Evolutionary conservation across 2,113 vertebrate species (phyloP).

Genomic region (Ploceus nigricollis): DNA sequence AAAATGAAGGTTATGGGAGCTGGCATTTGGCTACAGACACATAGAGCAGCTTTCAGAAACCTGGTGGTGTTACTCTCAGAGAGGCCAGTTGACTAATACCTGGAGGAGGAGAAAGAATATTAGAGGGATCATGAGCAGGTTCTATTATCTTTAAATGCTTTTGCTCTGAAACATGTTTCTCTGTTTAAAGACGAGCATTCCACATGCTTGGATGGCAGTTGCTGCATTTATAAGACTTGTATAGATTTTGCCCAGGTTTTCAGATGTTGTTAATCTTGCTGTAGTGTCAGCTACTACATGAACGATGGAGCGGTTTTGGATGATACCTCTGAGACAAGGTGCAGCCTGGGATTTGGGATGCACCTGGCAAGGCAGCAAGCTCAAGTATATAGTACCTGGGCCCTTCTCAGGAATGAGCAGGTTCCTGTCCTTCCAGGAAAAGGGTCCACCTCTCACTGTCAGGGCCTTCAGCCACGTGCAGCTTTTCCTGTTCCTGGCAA

Average conservation of each 20-base stretch:
- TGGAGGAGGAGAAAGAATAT: neutral
- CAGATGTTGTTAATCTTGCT: neutral
- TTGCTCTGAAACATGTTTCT: neutral
- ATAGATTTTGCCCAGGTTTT: neutral
- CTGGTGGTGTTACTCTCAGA: neutral
- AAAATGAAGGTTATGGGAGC: neutral
- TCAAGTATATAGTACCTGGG: neutral
- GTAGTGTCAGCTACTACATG: neutral
- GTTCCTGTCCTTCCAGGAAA: neutral
- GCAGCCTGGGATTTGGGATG: neutral
- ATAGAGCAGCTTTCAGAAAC: neutral
- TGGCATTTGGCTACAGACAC: neutral
- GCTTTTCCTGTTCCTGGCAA: neutral
- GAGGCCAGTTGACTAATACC: neutral
- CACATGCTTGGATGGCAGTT: neutral
- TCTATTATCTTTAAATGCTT: neutral
- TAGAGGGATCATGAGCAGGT: neutral
- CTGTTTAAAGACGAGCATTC: neutral
- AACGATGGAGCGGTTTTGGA: neutral
- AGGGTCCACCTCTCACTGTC: neutral
- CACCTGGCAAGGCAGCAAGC: neutral
- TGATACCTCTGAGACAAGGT: neutral
- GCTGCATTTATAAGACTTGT: neutral
- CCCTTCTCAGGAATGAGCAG: accelerated
- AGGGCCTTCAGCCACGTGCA: neutral